phyloP scores from a whole-genome alignment of 2,113 vertebrate species.

The Corythornis madagascariensis region DNA sequence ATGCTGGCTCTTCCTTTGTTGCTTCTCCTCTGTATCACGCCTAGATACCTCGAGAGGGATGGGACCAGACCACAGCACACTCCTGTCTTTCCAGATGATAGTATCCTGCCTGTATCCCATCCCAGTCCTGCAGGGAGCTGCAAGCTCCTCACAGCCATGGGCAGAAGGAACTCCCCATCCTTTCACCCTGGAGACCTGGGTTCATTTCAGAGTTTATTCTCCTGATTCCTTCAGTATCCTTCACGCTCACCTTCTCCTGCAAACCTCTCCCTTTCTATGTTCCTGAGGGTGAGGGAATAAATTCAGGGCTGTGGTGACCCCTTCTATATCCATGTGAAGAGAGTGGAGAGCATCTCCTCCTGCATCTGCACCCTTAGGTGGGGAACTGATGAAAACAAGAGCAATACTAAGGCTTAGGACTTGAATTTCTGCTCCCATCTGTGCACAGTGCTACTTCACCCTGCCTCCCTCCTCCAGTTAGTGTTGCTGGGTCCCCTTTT shows the following conservation, averaged over 20 bases:
- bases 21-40: no score
- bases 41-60: no score
- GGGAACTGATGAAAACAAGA: background rate
- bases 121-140: no score
- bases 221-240: background rate
- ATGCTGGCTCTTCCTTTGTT: no score
- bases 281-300: background rate
- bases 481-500: background rate
- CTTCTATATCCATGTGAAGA: background rate
- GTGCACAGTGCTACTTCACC: background rate
- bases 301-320: background rate
- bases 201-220: background rate
- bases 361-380: rapidly evolving
- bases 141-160: no score
- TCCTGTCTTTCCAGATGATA: no score
- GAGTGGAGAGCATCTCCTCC: background rate
- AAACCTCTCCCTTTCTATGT: background rate
- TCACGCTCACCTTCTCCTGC: background rate
- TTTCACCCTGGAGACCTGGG: no score
- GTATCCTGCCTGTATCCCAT: no score
- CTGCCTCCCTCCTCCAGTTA: rapidly evolving
- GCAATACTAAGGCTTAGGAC: background rate
- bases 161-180: no score
- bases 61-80: no score
- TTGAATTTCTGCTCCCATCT: background rate